A percentile compares a stretch with the other conserved stretches of the same genome.
Conservation (phyloP, 2,888 invertebrate species). For the Hydroisotoma schaefferi region DNA sequence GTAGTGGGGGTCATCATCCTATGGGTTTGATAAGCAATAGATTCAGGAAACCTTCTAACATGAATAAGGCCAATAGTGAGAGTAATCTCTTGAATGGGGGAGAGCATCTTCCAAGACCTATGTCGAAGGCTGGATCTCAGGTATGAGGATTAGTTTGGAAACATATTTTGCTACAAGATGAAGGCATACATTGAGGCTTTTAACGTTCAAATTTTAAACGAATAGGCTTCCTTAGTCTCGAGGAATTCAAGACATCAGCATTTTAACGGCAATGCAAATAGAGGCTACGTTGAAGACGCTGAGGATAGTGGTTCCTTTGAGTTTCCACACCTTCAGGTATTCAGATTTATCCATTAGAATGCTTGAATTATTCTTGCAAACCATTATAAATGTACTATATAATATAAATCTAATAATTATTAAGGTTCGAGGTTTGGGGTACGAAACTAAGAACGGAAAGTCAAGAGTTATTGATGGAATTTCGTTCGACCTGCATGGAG, state of each 20-base stretch:
- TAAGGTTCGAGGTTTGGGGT: slow-evolving; percentile 63
- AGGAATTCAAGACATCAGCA: slow-evolving; percentile 20
- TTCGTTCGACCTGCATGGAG: slow-evolving; percentile 83
- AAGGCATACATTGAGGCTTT: background rate
- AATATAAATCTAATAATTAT: slow-evolving; percentile 14
- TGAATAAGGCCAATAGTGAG: slow-evolving; percentile 60
- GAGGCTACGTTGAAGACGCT: slow-evolving; percentile 15
- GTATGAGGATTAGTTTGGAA: slow-evolving; percentile 47
- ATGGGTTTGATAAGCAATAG: slow-evolving; percentile 35
- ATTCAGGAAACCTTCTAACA: slow-evolving; percentile 25
- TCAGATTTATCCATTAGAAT: too few species aligned
- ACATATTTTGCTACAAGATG: background rate
- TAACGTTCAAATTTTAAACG: background rate
- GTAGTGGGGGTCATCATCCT: slow-evolving; percentile 4
- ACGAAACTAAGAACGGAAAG: slow-evolving; percentile 59
- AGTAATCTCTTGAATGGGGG: slow-evolving; percentile 66
- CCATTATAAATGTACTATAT: background rate
- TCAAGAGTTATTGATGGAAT: slow-evolving; percentile 66
- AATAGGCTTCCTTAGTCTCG: slow-evolving; percentile 33
- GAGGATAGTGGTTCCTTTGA: slow-evolving; percentile 43
- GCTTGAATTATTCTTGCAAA: background rate
- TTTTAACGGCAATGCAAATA: slow-evolving; percentile 4
- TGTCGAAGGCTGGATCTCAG: slow-evolving; percentile 65
- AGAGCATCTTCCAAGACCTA: slow-evolving; percentile 54
- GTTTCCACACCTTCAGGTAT: slow-evolving; percentile 53